Conservation (phyloP, 2,113 vertebrate genomes). For the Platanista minor region DNA sequence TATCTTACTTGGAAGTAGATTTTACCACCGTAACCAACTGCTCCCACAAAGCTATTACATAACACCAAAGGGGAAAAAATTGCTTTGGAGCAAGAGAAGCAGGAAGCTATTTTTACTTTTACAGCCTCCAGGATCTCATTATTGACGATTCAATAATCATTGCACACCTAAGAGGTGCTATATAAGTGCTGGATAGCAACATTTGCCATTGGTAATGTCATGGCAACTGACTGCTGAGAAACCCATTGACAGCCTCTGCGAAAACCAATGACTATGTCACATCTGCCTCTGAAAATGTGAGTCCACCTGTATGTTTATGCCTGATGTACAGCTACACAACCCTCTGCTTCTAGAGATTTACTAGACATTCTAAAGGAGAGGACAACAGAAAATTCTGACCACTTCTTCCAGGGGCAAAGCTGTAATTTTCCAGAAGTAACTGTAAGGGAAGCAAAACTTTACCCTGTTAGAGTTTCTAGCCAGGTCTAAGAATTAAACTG, state of each 20-base stretch:
- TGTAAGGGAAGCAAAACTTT: not conserved
- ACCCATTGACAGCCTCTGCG: not conserved
- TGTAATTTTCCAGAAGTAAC: not conserved
- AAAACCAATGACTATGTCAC: not conserved
- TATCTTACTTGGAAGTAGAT: not conserved
- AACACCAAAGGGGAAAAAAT: not conserved
- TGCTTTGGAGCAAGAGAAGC: not conserved
- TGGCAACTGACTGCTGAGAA: not conserved
- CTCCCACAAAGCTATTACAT: not conserved
- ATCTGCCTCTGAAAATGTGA: not conserved
- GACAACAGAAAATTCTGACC: not conserved
- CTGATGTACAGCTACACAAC: not conserved
- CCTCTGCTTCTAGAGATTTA: not conserved
- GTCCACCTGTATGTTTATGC: not conserved
- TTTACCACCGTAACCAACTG: not conserved
- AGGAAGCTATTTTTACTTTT: conserved; percentile 32
- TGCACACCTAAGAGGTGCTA: not conserved
- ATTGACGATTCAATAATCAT: conserved; percentile 21
- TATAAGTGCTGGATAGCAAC: not conserved
- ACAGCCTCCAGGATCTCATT: conserved; percentile 16
- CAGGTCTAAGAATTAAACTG: not conserved
- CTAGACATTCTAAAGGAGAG: not conserved
- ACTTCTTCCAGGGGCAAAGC: not conserved
- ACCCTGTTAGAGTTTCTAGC: not conserved
- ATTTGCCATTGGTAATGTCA: not conserved